These are phyloP conservation scores for Habroteleia sp. DNA, from an alignment of 2,888 invertebrate genomes.

Conservation along the genomic window DNA sequence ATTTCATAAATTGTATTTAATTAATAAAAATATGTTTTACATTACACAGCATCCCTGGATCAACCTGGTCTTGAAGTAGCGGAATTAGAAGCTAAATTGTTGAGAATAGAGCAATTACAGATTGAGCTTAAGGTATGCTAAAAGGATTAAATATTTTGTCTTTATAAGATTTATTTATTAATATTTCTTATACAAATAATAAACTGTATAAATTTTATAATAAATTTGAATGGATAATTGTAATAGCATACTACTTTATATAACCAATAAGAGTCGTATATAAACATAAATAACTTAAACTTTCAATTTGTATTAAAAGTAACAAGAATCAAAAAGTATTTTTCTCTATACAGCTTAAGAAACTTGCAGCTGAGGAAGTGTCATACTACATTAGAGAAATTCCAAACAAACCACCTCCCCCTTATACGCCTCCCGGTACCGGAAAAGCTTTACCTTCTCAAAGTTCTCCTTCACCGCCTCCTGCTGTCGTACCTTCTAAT, in stretches of 20 bases:
- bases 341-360: constrained; percentile 82
- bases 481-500: constrained; percentile 80
- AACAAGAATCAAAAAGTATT: too few relatives aligned
- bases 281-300: too few relatives aligned
- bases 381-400: constrained; percentile 85
- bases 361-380: constrained; percentile 83
- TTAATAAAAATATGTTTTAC: constrained; percentile 51
- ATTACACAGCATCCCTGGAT: constrained; percentile 74
- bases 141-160: too few relatives aligned
- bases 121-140: constrained; percentile 84
- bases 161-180: too few relatives aligned
- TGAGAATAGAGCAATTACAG: constrained; percentile 84
- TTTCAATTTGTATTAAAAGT: too few relatives aligned
- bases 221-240: too few relatives aligned
- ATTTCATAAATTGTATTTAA: neutral
- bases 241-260: too few relatives aligned
- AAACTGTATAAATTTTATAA: too few relatives aligned
- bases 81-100: constrained; percentile 83
- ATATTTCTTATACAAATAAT: too few relatives aligned
- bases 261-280: too few relatives aligned
- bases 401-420: constrained; percentile 89
- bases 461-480: constrained; percentile 74
- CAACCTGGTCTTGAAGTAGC: constrained; percentile 78
- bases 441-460: constrained; percentile 73
- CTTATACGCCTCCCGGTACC: constrained; percentile 85